phyloP scores from a whole-genome alignment of 1,140 invertebrate species.

The Diorhabda carinulata region DNA sequence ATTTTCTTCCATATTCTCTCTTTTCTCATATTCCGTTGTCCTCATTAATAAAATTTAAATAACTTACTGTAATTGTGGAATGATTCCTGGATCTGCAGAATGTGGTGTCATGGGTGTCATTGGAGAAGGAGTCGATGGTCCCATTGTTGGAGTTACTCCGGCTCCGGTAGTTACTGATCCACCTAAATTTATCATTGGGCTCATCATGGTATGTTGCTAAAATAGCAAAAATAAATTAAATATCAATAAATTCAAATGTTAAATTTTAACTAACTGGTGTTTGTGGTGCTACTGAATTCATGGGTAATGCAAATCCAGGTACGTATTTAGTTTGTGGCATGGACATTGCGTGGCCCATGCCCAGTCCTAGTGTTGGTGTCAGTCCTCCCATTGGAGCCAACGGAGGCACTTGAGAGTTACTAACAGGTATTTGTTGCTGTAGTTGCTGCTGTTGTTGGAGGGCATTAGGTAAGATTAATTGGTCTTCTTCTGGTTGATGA shows the following conservation, averaged over 20 bases:
- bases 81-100: constrained; percentile 88
- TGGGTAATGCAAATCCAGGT: constrained; percentile 59
- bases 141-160: constrained; percentile 55
- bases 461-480: constrained; percentile 77
- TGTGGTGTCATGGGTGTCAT: constrained; percentile 94
- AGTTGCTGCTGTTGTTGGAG: constrained; percentile 67
- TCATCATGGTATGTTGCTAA: constrained; percentile 74
- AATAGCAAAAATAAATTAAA: neutral
- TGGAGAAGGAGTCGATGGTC: constrained; percentile 73
- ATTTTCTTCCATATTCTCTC: too few relatives aligned
- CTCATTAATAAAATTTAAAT: neutral
- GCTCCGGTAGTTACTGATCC: constrained; percentile 54
- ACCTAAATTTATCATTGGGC: constrained; percentile 64
- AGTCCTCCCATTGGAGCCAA: constrained; percentile 57
- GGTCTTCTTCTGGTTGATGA: constrained; percentile 88
- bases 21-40: too few relatives aligned
- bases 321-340: constrained; percentile 67
- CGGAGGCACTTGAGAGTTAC: constrained; percentile 49
- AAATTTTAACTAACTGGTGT: constrained; percentile 64
- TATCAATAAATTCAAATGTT: neutral
- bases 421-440: constrained; percentile 59
- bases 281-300: constrained; percentile 82
- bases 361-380: constrained; percentile 51
- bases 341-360: constrained; percentile 53
- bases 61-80: constrained; percentile 90